Percentiles rank a stretch among this genome's conserved stretches.
Conservation (phyloP, 2,888 invertebrate species). For the Stenolophus ochropezus region DNA sequence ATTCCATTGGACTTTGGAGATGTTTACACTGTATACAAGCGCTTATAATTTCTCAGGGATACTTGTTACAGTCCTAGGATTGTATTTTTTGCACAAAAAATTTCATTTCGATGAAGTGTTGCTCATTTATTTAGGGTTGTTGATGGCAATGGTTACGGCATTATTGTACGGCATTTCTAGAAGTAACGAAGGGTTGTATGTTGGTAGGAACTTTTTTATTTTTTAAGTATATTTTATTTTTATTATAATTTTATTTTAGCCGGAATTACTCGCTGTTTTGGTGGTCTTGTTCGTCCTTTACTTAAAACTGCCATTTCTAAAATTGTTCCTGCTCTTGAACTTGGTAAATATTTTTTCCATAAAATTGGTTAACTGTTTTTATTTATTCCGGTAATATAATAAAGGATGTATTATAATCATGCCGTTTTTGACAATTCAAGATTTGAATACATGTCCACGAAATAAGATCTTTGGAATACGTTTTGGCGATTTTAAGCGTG, state of each 20-base stretch:
- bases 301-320: constrained; percentile 79
- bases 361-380: too few species aligned
- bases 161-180: constrained; percentile 71
- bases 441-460: too few species aligned
- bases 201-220: constrained; percentile 70
- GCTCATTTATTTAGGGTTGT: constrained; percentile 71
- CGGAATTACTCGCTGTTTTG: constrained; percentile 73
- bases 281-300: constrained; percentile 76
- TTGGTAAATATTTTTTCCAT: too few species aligned
- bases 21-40: constrained; percentile 78
- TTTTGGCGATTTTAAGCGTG: too few species aligned
- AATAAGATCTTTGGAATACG: too few species aligned
- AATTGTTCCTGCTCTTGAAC: constrained; percentile 76
- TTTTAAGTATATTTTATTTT: not conserved
- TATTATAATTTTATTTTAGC: constrained; percentile 66
- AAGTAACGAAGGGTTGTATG: constrained; percentile 75
- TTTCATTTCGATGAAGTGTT: constrained; percentile 72
- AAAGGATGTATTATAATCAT: too few species aligned
- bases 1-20: constrained; percentile 80
- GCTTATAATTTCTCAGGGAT: constrained; percentile 74
- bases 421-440: too few species aligned
- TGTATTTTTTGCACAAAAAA: constrained; percentile 75
- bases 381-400: too few species aligned
- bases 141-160: constrained; percentile 67
- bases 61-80: constrained; percentile 77